Percentiles rank a stretch among this genome's conserved stretches.
These are phyloP conservation scores for Chionis minor DNA, from an alignment of 2,113 vertebrate genomes.

Conservation along the genomic window DNA sequence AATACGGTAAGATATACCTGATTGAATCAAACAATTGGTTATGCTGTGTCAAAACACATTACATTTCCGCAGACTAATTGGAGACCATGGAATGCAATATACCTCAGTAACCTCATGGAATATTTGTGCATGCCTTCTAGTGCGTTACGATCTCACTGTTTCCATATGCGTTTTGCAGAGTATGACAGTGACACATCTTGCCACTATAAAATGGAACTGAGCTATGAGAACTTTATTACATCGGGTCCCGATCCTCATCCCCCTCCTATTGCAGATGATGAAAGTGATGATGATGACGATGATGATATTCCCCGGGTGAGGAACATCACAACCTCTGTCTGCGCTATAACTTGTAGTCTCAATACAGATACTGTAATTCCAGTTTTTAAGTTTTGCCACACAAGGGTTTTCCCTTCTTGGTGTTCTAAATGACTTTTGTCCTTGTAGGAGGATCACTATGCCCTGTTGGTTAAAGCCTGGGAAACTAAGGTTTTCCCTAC, in stretches of 20 bases:
- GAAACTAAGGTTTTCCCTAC: conserved; percentile 98
- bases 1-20: background rate
- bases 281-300: conserved; percentile 94
- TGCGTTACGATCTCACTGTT: background rate
- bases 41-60: background rate
- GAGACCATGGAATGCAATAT: background rate
- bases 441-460: conserved; percentile 94
- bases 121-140: background rate
- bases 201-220: conserved; percentile 93
- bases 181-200: conserved; percentile 95
- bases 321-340: background rate
- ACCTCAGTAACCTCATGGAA: background rate
- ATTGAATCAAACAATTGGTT: background rate
- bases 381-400: background rate
- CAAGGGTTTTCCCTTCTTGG: background rate
- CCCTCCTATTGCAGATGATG: conserved; percentile 91
- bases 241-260: conserved; percentile 93
- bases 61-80: background rate
- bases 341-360: background rate
- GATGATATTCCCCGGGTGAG: conserved; percentile 93
- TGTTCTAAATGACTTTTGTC: background rate
- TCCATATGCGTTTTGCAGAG: conserved; percentile 72
- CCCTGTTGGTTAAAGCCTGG: conserved; percentile 96
- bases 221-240: conserved; percentile 95
- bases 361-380: background rate